Evolutionary conservation across 2,888 invertebrate genomes (phyloP).

Genomic region (Ellobium chinense): DNA sequence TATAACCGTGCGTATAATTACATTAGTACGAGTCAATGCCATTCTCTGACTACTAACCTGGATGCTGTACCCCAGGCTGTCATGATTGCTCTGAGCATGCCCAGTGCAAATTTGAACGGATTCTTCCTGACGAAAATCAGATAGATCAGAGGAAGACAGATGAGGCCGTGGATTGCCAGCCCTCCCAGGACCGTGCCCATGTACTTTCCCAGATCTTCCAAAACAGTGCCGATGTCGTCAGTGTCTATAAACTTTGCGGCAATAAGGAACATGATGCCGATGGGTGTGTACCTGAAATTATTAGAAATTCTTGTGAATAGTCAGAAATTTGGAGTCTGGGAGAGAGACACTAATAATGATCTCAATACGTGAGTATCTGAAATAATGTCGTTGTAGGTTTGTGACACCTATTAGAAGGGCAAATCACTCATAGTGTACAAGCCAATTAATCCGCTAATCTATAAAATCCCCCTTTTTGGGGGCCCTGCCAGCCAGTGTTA

Average conservation of each 20-base stretch:
- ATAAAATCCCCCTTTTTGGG: too few relatives aligned
- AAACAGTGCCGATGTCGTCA: constrained; percentile 87
- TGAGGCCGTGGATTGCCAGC: constrained; percentile 93
- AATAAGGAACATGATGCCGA: constrained; percentile 80
- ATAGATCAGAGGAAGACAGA: constrained; percentile 92
- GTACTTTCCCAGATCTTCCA: constrained; percentile 92
- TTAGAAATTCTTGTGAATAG: too few relatives aligned
- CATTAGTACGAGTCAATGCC: not conserved
- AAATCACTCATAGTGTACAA: too few relatives aligned
- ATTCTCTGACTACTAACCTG: constrained; percentile 59
- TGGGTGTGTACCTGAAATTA: constrained; percentile 76
- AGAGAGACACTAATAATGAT: too few relatives aligned
- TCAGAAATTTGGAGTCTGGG: too few relatives aligned
- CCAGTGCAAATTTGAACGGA: constrained; percentile 67
- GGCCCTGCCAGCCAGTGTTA: too few relatives aligned
- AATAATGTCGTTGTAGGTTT: too few relatives aligned
- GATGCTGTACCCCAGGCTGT: constrained; percentile 77
- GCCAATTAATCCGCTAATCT: too few relatives aligned
- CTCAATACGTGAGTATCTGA: too few relatives aligned
- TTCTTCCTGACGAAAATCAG: constrained; percentile 80
- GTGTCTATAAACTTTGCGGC: constrained; percentile 95
- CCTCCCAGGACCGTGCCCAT: constrained; percentile 92
- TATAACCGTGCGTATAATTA: too few relatives aligned
- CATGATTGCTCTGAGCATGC: constrained; percentile 83
- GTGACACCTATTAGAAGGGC: too few relatives aligned